Conservation (phyloP, 2,888 invertebrate genomes). For the Volucella inflata region DNA sequence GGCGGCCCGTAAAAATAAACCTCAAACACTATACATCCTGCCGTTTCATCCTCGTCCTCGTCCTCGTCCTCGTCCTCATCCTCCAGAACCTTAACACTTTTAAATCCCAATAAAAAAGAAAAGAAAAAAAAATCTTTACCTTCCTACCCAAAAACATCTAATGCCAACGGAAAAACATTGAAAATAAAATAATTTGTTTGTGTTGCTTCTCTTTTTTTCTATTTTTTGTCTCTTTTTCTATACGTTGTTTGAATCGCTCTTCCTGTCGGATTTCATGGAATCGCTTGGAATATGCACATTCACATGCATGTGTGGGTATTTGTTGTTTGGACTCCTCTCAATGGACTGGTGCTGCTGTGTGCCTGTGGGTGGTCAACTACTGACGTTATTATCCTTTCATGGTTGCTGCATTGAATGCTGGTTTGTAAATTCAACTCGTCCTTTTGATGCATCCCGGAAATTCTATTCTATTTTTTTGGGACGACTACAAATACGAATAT, state of each 20-base stretch:
- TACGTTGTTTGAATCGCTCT: constrained; percentile 35
- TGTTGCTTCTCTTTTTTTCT: constrained; percentile 53
- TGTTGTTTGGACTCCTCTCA: constrained; percentile 31
- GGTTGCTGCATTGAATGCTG: constrained; percentile 72
- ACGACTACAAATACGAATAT: background rate
- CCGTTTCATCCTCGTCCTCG: background rate
- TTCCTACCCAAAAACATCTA: constrained; percentile 55
- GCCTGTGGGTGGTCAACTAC: constrained; percentile 42
- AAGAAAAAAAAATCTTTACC: constrained; percentile 33
- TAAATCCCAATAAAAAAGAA: constrained; percentile 72
- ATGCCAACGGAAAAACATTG: constrained; percentile 68
- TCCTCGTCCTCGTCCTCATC: too few relatives aligned
- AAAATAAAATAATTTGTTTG: constrained; percentile 75
- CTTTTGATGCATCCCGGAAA: constrained; percentile 66
- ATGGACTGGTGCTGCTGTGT: constrained; percentile 25
- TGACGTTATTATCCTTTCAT: constrained; percentile 74
- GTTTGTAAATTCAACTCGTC: constrained; percentile 70
- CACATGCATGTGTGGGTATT: constrained; percentile 14
- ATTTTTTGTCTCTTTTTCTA: constrained; percentile 17
- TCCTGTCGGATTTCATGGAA: constrained; percentile 71
- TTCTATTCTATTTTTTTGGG: constrained; percentile 56
- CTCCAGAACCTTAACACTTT: constrained; percentile 63
- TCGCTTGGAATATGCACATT: constrained; percentile 60
- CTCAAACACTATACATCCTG: constrained; percentile 11
- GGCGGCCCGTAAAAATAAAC: constrained; percentile 41